A percentile compares a stretch with the other conserved stretches of the same genome.
Conservation (phyloP, 2,888 invertebrate species). For the Amorpha juglandis region DNA sequence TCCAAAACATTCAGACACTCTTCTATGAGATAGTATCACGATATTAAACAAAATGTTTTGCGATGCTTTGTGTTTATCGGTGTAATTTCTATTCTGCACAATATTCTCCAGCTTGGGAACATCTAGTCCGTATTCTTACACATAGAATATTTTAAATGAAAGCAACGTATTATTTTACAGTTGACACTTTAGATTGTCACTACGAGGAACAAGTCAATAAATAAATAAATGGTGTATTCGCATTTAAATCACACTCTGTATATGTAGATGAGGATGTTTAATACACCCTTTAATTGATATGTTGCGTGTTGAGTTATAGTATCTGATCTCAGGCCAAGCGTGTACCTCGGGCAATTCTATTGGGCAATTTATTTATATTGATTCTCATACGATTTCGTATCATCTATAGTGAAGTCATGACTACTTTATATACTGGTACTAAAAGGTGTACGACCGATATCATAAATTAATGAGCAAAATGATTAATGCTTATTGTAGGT, state of each 20-base stretch:
- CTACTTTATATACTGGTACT: slow-evolving; percentile 60
- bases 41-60: slow-evolving; percentile 12
- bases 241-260: slow-evolving; percentile 62
- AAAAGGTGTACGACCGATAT: slow-evolving; percentile 39
- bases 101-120: slow-evolving; percentile 13
- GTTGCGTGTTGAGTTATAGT: slow-evolving; percentile 77
- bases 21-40: slow-evolving; percentile 6
- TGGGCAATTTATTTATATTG: slow-evolving; percentile 79
- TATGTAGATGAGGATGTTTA: slow-evolving; percentile 66
- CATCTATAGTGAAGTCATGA: slow-evolving; percentile 60
- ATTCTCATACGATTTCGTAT: slow-evolving; percentile 70
- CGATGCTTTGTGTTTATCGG: slow-evolving; percentile 5
- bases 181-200: slow-evolving; percentile 45
- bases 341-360: slow-evolving; percentile 73
- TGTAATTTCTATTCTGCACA: slow-evolving; percentile 20
- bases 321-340: slow-evolving; percentile 65
- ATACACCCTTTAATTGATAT: slow-evolving; percentile 78
- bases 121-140: slow-evolving; percentile 8
- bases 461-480: slow-evolving; percentile 40
- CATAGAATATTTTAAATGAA: slow-evolving; percentile 34
- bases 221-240: slow-evolving; percentile 47
- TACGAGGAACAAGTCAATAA: slow-evolving; percentile 44
- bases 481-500: slow-evolving; percentile 33
- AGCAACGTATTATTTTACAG: slow-evolving; percentile 32
- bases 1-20: slow-evolving; percentile 18